A percentile compares a stretch with the other conserved stretches of the same genome.
These are phyloP conservation scores for Perca schrenkii DNA, from an alignment of 2,113 vertebrate species.

Conservation along the genomic window DNA sequence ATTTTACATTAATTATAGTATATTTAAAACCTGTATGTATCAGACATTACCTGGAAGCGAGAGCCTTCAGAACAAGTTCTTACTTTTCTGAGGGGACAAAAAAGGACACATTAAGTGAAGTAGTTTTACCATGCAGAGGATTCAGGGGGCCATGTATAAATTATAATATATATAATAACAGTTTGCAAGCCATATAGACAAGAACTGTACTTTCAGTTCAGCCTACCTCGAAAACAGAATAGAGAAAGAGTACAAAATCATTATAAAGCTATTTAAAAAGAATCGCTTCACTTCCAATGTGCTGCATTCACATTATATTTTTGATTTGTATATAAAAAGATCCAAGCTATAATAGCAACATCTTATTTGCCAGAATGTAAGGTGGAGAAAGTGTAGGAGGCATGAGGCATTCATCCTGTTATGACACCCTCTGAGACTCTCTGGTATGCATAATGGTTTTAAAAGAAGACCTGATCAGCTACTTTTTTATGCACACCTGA, in stretches of 20 bases:
- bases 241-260: background rate
- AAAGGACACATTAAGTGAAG: constrained; percentile 37
- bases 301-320: background rate
- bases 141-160: background rate
- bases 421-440: constrained; percentile 29
- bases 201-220: background rate
- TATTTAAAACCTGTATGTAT: background rate
- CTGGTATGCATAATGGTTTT: constrained; percentile 24
- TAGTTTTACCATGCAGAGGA: constrained; percentile 28
- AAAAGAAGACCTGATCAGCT: constrained; percentile 9
- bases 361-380: constrained; percentile 27
- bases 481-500: constrained; percentile 23
- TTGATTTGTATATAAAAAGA: constrained; percentile 1
- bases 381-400: constrained; percentile 16
- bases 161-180: background rate
- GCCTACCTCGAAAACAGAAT: background rate
- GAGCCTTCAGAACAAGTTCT: constrained; percentile 85
- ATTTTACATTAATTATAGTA: background rate
- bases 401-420: constrained; percentile 39
- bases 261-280: constrained; percentile 4
- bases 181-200: background rate
- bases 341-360: background rate
- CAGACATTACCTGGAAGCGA: constrained; percentile 79
- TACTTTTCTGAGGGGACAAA: constrained; percentile 82
- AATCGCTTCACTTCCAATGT: background rate